Evolutionary conservation across 2,888 invertebrate genomes (phyloP).

Genomic region (Standfussiana lucernea): DNA sequence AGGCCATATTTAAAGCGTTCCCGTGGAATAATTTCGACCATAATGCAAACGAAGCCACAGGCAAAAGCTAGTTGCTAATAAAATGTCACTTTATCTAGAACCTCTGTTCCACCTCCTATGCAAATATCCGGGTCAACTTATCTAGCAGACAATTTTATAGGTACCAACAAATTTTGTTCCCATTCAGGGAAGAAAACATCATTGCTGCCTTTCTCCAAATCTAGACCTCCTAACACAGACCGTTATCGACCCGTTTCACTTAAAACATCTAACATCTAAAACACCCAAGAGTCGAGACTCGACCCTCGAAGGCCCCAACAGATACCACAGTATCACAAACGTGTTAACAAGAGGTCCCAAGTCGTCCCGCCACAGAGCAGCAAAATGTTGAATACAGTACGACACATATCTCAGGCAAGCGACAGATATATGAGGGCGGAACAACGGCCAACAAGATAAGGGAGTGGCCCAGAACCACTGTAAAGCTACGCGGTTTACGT

Average conservation of each 20-base stretch:
- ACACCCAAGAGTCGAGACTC: conserved; percentile 18
- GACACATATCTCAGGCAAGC: conserved; percentile 59
- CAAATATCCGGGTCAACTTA: neutral
- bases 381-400: conserved; percentile 59
- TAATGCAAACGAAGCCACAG: too few relatives aligned
- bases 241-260: conserved; percentile 36
- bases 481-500: conserved; percentile 40
- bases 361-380: conserved; percentile 42
- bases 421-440: conserved; percentile 76
- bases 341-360: conserved; percentile 55
- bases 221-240: conserved; percentile 18
- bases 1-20: too few relatives aligned
- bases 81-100: neutral
- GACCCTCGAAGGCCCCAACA: conserved; percentile 26
- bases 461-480: conserved; percentile 65
- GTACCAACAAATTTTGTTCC: neutral
- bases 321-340: conserved; percentile 42
- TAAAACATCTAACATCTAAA: neutral
- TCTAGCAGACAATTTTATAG: neutral
- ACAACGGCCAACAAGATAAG: conserved; percentile 71
- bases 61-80: too few relatives aligned
- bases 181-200: neutral
- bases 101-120: neutral
- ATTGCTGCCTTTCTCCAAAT: neutral
- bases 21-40: too few relatives aligned